phyloP scores from a whole-genome alignment of 2,797 vertebrate species.

The Falco berigora region DNA sequence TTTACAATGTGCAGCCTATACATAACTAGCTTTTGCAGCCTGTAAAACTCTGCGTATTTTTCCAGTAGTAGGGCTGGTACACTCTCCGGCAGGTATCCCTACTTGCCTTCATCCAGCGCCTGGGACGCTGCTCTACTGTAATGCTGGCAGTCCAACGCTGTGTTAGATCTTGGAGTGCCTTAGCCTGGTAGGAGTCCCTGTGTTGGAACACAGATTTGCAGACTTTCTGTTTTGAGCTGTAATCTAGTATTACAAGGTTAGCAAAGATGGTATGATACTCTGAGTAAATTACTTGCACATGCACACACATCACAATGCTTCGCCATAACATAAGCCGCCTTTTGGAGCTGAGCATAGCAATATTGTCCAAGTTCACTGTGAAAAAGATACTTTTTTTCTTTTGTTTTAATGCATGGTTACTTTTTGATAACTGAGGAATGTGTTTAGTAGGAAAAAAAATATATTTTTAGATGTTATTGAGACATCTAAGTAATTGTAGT shows the following conservation, averaged over 20 bases:
- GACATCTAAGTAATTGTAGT: background rate
- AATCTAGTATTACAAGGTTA: too few relatives aligned
- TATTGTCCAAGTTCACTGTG: background rate
- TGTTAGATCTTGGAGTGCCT: background rate
- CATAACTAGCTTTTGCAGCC: conserved; percentile 7
- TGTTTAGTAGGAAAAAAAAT: background rate
- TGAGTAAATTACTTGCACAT: background rate
- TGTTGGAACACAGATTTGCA: accelerated
- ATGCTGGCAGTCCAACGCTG: accelerated
- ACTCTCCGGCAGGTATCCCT: background rate
- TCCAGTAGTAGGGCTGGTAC: background rate
- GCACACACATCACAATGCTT: accelerated
- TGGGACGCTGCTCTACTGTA: background rate
- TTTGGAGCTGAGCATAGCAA: background rate
- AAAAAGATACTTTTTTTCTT: background rate
- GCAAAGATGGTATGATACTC: background rate
- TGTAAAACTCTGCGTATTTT: accelerated
- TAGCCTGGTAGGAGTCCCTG: background rate
- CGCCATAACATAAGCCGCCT: accelerated
- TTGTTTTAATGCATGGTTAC: background rate
- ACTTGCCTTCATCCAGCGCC: accelerated
- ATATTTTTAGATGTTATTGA: background rate
- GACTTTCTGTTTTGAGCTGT: background rate
- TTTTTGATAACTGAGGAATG: background rate
- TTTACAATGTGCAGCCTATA: conserved; percentile 45